Base-by-base conservation (phyloP, 2,888 invertebrate species). In the Physocephala rufipes region DNA sequence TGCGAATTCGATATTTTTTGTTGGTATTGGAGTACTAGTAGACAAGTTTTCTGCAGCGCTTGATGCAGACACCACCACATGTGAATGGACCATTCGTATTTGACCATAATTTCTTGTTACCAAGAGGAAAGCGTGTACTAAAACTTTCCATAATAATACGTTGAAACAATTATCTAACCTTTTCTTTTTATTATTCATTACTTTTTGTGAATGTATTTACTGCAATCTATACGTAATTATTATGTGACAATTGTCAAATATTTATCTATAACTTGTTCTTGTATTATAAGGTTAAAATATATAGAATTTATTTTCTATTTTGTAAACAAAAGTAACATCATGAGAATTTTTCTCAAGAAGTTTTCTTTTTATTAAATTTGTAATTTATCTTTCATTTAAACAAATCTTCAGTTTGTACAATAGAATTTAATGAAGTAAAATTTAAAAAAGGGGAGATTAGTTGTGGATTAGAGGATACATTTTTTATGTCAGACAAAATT, bases 21-120 rank as follows among this genome's bases (percentile, higher is more conserved):
- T 67, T 71, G 73, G 43, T 68, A 74, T 63, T 67, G 67, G 73
- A 74, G 62, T 75, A 67, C 73, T 26, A 24, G 72, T 58, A 71
- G 62, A 55, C 68, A 68, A 36, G 70, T 69, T 67, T 73, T 73
- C 64, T 67, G 70, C 61, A 64, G 73, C 21, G 36, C 45, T 26
- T 2, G 65, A 19, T 70, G 70, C n/a, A n/a, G n/a, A n/a, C 63
- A 62, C 15, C 15, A 45, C 4, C 63, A 70, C 61, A 12, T 36
- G 45, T 51, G 59, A n/a, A 49, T 21, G 62, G 49, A 67, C 68
- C 45, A 62, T 68, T 68, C 53, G 58, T 36, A 49, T 68, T 47
- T 61, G 61, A 24, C 2, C 30, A 61, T n/a, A n/a, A n/a, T 49
- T 59, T 61, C 51, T 45, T 21, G 62, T 51, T 30, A 49, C 21